Evolutionary conservation across 92 coral and sea anemone genomes (phyloP), one percentile per base, ranked within the genome.

Genomic region (Palythoa grandiflora): DNA sequence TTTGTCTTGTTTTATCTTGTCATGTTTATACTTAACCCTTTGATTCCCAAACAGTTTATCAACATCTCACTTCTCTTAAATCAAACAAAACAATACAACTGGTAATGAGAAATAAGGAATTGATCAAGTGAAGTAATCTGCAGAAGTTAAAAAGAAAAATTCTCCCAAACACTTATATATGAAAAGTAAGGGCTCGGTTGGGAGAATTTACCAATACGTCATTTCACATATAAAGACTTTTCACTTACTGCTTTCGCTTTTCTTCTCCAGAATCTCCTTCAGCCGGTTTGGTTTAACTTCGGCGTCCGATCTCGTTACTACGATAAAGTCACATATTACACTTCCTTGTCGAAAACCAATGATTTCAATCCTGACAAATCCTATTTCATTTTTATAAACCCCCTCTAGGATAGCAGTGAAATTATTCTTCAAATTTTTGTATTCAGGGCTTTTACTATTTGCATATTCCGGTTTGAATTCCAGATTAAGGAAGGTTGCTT

Each of bases 251-350:
- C 38, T 74, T 17, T 91, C 51, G 61, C 92, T 87, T 15, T 91
- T 94, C 68, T 87, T 6, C 48, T 39, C 15, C 19, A 94, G 48
- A 1, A 53, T 66, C 1, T 84, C 75, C 75, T 85, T 80, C 52
- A 94, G 53, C 9, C 81, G 57, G 1, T 84, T 52, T 20, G 51
- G 55, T 1, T 83, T 88, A 1, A 75, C 94, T 57, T 51, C 75
- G 2, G 98, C 77, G 16, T 86, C 73, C 40, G 86, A 83, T 9
- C 71, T 85, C 60, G 93, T 54, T 13, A 93, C 73, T 28, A 94
- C 96, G 57, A 89, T 75, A 65, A 83, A 95, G 17, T 61, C 91
- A 61, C 98, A 95, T 11, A 95, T 83, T 1, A 95, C 91, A 68
- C 96, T 93, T 39, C 98, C 98, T 40, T 88, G 13, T 38, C 60